Conservation (phyloP, 2,113 vertebrate species). For the Orcinus orca region DNA sequence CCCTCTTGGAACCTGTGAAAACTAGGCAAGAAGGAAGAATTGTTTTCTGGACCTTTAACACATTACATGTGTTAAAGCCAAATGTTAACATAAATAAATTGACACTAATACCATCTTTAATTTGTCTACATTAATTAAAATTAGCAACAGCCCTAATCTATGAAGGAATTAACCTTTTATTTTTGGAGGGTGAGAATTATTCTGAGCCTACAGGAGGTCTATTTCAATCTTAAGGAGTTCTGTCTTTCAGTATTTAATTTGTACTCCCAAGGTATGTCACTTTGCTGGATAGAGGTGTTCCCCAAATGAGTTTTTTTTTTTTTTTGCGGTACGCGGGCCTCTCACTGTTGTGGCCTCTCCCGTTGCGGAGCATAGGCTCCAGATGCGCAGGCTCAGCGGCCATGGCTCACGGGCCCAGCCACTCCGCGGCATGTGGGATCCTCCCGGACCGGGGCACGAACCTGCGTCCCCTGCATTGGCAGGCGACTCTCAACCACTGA, state of each 20-base stretch:
- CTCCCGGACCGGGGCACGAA: no score
- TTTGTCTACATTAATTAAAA: neutral
- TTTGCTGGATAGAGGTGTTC: neutral
- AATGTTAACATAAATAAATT: slow-evolving; percentile 8
- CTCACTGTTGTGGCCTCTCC: no score
- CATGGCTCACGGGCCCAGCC: no score
- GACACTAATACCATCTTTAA: neutral
- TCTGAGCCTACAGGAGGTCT: neutral
- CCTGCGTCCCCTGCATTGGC: no score
- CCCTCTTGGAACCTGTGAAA: neutral
- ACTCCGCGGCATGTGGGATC: no score
- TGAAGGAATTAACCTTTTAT: slow-evolving; percentile 11
- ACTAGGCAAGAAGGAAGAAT: neutral
- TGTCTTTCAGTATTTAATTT: slow-evolving; percentile 7
- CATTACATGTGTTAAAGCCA: neutral
- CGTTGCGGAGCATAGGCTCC: no score
- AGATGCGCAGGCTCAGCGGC: no score
- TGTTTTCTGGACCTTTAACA: neutral
- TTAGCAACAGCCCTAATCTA: neutral
- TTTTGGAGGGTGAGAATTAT: neutral
- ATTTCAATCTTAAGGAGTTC: neutral
- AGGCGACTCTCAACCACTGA: no score
- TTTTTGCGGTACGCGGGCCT: no score
- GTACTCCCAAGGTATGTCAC: neutral
- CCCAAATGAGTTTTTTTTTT: neutral